Evolutionary conservation across 2,113 vertebrate species (phyloP).

Genomic region (Actenoides lindsayi): DNA sequence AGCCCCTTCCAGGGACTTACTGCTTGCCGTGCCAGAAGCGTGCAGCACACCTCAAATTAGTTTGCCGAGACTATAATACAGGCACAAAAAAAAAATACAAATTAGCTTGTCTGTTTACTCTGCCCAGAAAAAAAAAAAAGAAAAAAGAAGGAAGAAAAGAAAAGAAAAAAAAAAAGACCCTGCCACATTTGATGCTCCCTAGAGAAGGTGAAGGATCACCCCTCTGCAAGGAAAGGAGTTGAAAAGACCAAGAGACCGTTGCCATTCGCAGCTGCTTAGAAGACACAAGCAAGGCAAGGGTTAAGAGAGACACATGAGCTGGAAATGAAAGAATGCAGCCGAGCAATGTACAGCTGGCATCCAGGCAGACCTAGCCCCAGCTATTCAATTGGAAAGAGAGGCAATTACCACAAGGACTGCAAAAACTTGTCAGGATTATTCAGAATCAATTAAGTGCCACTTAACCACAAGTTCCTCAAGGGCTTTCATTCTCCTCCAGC

Average conservation of each 20-base stretch:
- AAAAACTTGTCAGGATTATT: constrained; percentile 42
- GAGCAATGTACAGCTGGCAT: background rate
- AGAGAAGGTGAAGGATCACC: background rate
- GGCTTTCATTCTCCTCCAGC: background rate
- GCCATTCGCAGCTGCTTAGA: accelerated
- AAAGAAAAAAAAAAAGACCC: background rate
- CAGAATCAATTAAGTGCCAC: constrained; percentile 33
- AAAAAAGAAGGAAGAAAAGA: too few species aligned
- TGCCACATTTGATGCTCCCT: background rate
- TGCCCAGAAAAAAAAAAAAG: background rate
- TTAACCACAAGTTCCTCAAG: constrained; percentile 17
- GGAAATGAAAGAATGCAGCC: constrained; percentile 46
- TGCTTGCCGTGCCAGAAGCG: background rate
- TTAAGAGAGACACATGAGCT: constrained; percentile 24
- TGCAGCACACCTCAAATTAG: background rate
- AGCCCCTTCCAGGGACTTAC: background rate
- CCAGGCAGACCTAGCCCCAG: background rate
- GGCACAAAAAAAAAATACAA: background rate
- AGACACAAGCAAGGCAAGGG: background rate
- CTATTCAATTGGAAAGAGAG: constrained; percentile 29
- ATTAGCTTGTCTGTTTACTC: background rate
- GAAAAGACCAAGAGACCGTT: background rate
- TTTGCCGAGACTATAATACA: too few species aligned
- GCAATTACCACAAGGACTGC: background rate
- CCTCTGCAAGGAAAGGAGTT: background rate